Percentiles rank a stretch among this genome's conserved stretches.
Conservation (phyloP, 2,113 vertebrate species). For the Kryptolebias marmoratus region DNA sequence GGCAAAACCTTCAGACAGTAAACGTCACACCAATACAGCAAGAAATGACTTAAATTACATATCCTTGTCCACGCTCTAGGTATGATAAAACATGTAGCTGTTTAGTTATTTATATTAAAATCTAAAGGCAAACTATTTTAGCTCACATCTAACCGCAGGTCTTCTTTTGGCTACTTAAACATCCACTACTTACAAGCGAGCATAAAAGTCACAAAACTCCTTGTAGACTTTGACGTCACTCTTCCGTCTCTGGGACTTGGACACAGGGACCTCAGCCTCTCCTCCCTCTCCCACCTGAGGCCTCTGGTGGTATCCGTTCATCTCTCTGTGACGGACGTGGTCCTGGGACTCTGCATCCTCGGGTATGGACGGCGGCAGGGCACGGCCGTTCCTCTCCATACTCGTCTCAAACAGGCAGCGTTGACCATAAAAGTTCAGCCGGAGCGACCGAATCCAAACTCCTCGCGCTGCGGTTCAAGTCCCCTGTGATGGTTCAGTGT, state of each 20-base stretch:
- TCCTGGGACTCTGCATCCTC: conserved; percentile 84
- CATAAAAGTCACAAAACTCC: conserved; percentile 99
- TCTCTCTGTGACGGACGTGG: conserved; percentile 35
- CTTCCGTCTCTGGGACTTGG: conserved; percentile 89
- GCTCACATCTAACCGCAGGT: background rate
- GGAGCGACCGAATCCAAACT: background rate
- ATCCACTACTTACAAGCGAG: conserved; percentile 90
- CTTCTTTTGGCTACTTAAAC: background rate
- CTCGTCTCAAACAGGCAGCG: background rate
- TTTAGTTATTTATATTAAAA: background rate
- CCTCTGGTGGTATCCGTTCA: conserved; percentile 71
- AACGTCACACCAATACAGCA: background rate
- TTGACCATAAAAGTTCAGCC: background rate
- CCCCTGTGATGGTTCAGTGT: conserved; percentile 15
- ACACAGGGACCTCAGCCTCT: conserved; percentile 87
- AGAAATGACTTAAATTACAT: background rate
- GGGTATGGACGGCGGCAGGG: conserved; percentile 80
- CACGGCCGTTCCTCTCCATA: conserved; percentile 81
- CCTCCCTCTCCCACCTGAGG: conserved; percentile 59
- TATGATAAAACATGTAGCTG: no score
- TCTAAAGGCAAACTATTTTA: background rate
- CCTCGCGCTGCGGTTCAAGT: background rate
- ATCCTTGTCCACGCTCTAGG: no score
- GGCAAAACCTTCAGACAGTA: background rate
- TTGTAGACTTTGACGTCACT: conserved; percentile 97